Conservation (phyloP, 2,113 vertebrate genomes). For the Phalacrocorax carbo region DNA sequence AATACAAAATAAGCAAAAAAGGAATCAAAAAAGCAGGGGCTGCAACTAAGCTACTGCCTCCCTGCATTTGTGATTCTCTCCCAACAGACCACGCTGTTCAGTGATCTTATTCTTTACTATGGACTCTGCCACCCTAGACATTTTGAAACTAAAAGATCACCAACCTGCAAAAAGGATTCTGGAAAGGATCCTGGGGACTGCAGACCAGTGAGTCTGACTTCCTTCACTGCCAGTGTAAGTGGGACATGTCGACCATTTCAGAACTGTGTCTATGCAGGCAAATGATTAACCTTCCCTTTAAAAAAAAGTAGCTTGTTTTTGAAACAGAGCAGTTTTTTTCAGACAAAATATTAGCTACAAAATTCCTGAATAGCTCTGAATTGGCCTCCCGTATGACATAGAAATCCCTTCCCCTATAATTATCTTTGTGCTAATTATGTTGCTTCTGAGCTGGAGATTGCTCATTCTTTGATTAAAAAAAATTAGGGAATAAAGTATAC, state of each 20-base stretch:
- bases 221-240: not conserved
- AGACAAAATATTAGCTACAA: constrained; percentile 11
- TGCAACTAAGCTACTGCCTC: not conserved
- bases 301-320: not conserved
- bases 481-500: not conserved
- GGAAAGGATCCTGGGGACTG: not conserved
- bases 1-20: not conserved
- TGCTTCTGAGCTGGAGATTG: constrained; percentile 18
- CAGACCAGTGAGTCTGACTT: not conserved
- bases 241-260: not conserved
- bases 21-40: not conserved
- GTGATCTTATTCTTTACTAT: not conserved
- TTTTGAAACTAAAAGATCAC: not conserved
- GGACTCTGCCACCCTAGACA: not conserved
- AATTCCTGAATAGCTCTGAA: not conserved
- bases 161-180: not conserved
- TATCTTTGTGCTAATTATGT: constrained; percentile 47
- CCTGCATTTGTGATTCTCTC: not conserved
- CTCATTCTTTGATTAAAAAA: constrained; percentile 44
- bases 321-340: not conserved
- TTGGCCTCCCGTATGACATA: not conserved
- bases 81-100: not conserved
- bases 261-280: not conserved
- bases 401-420: not conserved
- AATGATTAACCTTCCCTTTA: not conserved